Evolutionary conservation across 2,797 vertebrate species (phyloP), one percentile per base, ranked within the genome.

Genomic region (Xiphophorus birchmanni): DNA sequence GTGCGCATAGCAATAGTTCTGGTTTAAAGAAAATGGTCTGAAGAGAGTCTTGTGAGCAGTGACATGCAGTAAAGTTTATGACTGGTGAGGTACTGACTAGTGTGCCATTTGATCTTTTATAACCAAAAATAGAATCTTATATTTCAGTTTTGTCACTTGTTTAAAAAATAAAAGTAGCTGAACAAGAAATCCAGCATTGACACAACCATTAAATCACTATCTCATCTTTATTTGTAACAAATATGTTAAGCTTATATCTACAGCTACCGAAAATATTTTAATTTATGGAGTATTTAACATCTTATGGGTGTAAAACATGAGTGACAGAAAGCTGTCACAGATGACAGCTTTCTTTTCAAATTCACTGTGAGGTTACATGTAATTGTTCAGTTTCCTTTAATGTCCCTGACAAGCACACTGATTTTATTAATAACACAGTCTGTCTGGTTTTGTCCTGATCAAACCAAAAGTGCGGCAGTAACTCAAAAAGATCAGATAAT

Each of bases 371-470:
- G 48, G 73, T 11, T 52, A 17, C 44, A 18, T 54, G 82, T 45
- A 42, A 42, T 73, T 77, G 50, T 37, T 87, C 32, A 50, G 40
- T 63, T 58, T 42, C 6, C 37, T 67, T 18, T n/a, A 44, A 73
- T 77, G 84, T 86, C 56, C 74, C 73, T 79, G 54, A 75, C 52
- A 78, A 79, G n/a, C 56, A 80, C 58, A 29, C n/a, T 29, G 11
- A 13, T 58, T 58, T 58, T 58, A 58, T 58, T 58, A 58, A 29
- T 58, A 29, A 58, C 56, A 58, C n/a, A 58, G 4, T 13, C 56
- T 29, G 56, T 29, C 56, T 58, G 56, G 11, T 58, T 58, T 13
- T 5, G 1, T 52, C n/a, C 56, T 29, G n/a, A 58, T 58, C 56
- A 58, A 71, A 72, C 15, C 10, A 80, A 0, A 72, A 40, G 48